These are phyloP conservation scores for Dasyurus viverrinus DNA, from an alignment of 2,113 vertebrate genomes.

Conservation along the genomic window DNA sequence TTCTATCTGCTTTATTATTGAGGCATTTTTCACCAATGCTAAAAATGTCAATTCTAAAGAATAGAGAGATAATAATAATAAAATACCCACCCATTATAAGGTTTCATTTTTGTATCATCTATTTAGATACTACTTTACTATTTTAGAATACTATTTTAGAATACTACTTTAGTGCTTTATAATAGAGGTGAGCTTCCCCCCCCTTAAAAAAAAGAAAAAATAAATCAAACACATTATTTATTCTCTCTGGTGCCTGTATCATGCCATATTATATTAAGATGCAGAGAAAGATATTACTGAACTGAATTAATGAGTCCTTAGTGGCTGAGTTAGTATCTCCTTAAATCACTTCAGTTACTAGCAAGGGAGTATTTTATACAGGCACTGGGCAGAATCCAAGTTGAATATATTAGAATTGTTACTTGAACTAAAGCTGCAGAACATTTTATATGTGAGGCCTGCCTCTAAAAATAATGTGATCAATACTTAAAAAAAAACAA, in stretches of 20 bases:
- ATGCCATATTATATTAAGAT: background rate
- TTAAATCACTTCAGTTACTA: background rate
- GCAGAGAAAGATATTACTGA: background rate
- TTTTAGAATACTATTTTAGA: too few species aligned
- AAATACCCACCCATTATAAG: background rate
- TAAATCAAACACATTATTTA: slow-evolving; percentile 27
- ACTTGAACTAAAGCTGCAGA: background rate
- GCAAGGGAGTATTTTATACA: background rate
- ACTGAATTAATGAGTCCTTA: slow-evolving; percentile 10
- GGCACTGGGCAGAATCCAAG: slow-evolving; percentile 28
- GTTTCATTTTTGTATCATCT: background rate
- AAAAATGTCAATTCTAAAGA: background rate
- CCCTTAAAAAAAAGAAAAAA: background rate
- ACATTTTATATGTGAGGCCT: background rate
- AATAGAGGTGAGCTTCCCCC: background rate
- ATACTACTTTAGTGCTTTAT: slow-evolving; percentile 6
- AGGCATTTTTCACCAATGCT: background rate
- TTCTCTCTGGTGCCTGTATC: slow-evolving; percentile 23
- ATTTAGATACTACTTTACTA: too few species aligned
- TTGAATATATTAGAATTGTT: background rate
- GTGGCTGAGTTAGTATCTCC: background rate
- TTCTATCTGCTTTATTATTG: background rate
- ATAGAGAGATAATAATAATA: background rate
- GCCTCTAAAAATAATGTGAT: background rate
- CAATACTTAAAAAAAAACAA: background rate